phyloP scores from a whole-genome alignment of 30 jellyfish, hydroid and myxozoan genomes.

The Sanderia malayensis region DNA sequence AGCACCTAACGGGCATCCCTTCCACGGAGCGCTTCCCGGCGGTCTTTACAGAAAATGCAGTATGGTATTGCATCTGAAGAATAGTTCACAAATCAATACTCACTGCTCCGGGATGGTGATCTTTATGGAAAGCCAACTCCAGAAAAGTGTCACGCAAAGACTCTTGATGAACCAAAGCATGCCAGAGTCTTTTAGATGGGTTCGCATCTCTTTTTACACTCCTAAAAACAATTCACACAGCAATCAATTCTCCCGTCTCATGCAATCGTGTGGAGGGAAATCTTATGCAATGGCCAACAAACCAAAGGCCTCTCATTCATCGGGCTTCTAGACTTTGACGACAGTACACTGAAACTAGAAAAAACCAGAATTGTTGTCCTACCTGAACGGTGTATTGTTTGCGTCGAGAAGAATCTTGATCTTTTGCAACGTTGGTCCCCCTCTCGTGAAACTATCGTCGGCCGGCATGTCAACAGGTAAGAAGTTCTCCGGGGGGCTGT shows the following conservation, averaged over 20 bases:
- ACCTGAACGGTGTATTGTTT: conserved; percentile 94
- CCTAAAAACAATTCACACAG: conserved; percentile 41
- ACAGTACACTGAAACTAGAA: no score
- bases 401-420: conserved; percentile 78
- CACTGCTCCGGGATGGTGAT: conserved; percentile 32
- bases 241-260: no score
- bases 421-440: conserved; percentile 84
- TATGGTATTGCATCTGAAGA: no score
- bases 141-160: conserved; percentile 66
- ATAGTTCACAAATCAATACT: no score
- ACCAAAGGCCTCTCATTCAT: no score
- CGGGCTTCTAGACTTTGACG: no score
- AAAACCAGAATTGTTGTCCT: neutral
- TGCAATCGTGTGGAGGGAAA: no score
- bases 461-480: conserved; percentile 30
- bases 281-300: no score
- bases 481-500: conserved; percentile 64
- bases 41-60: no score
- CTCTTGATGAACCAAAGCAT: conserved; percentile 82
- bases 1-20: no score
- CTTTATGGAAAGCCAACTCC: conserved; percentile 69
- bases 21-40: no score
- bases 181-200: conserved; percentile 90
- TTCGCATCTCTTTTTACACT: conserved; percentile 46
- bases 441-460: conserved; percentile 85